These are phyloP conservation scores for Arizona elegans DNA, from an alignment of 2,113 vertebrate genomes.

Conservation along the genomic window DNA sequence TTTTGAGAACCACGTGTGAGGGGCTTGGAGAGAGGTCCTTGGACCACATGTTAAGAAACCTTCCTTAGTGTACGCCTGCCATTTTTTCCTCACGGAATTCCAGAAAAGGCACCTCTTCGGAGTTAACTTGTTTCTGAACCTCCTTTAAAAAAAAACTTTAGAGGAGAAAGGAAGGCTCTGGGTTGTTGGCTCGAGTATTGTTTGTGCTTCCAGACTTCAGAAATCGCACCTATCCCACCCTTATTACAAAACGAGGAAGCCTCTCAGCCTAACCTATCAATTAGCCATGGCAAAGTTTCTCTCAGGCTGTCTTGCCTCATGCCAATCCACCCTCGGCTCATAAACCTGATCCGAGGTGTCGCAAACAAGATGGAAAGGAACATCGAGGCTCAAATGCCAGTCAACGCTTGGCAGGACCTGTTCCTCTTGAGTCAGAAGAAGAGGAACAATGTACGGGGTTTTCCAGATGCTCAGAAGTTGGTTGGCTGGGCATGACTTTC, in stretches of 20 bases:
- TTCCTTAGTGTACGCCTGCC: background rate
- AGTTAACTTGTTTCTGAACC: background rate
- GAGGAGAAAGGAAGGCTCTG: background rate
- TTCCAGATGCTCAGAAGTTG: background rate
- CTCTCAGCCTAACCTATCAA: background rate
- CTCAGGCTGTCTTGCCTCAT: background rate
- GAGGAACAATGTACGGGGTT: rapidly evolving
- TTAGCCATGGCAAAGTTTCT: background rate
- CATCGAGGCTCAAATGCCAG: background rate
- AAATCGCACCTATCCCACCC: background rate
- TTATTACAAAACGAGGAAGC: background rate
- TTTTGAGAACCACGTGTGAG: too few relatives aligned
- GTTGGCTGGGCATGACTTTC: background rate
- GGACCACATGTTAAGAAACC: too few relatives aligned
- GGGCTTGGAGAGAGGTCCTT: too few relatives aligned
- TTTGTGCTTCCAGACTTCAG: background rate
- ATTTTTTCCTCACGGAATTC: background rate
- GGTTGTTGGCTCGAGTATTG: background rate
- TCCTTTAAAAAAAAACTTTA: background rate
- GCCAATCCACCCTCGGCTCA: background rate
- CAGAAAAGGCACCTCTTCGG: background rate
- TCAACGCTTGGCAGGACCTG: background rate
- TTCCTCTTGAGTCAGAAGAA: background rate
- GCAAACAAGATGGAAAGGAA: background rate
- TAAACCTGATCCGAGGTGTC: background rate